Base-by-base conservation (phyloP, 2,113 vertebrate species). In the Terrapene triunguis region DNA sequence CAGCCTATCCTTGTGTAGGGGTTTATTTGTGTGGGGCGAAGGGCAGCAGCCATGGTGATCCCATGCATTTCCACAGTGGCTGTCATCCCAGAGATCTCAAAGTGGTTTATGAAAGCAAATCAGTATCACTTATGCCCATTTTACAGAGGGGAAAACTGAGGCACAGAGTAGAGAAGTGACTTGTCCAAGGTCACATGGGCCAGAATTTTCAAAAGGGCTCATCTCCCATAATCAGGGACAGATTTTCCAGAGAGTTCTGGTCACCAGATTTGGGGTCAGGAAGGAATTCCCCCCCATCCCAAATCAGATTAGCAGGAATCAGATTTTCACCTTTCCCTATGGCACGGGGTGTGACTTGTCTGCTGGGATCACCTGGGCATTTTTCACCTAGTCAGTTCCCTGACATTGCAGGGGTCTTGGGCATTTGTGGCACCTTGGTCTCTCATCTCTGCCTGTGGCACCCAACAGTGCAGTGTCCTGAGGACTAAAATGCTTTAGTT, bases 71-170 rank as follows among this genome's bases (percentile, higher is more conserved):
- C 38, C 38, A 42, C 38, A 42, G 38, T 42, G 0, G 0, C 53
- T 35, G 55, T 51, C 47, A 2, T 53, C 38, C 44, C 27, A 12
- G 32, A 0, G 4, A 27, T 6, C n/a, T 83, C 16, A 6, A 1
- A 7, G 44, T 50, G 0, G 1, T 54, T 14, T 47, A 53, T 4
- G 0, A 32, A 54, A 47, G 9, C 24, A 0, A 2, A 79, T 57
- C 80, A 62, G 10, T 48, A 38, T 48, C 84, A 74, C 35, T 79
- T 59, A 50, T 48, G 32, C 44, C 13, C 0, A 0, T 53, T 53
- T 44, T 32, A 76, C 1, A 0, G 47, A 17, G 10, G n/a, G 25
- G n/a, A 62, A 29, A 25, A 17, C 21, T 4, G 38, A 76, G 72
- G 72, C 72, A 27, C 22, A 22, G 11, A 44, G 38, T 11, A 74